A percentile compares a stretch with the other conserved stretches of the same genome.
Evolutionary conservation across 2,113 vertebrate species (phyloP).

Genomic region (Asarcornis scutulata): DNA sequence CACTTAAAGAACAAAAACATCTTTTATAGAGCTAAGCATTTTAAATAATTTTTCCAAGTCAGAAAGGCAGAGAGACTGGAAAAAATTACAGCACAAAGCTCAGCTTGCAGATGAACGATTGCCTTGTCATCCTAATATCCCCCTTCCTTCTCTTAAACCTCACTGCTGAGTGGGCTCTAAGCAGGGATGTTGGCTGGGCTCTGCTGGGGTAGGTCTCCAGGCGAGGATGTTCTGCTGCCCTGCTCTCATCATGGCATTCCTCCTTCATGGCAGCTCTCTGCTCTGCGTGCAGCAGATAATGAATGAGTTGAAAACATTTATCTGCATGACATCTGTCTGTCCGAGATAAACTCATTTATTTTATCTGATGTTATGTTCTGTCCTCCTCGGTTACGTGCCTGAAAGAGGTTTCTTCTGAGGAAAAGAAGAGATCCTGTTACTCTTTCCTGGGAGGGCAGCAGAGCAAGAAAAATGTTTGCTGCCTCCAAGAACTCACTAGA

Average conservation of each 20-base stretch:
- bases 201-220: not conserved
- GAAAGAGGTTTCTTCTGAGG: not conserved
- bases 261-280: not conserved
- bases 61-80: constrained; percentile 50
- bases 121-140: constrained; percentile 49
- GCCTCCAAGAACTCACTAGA: not conserved
- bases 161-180: not conserved
- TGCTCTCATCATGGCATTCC: not conserved
- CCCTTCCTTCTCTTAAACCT: constrained; percentile 16
- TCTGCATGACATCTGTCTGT: not conserved
- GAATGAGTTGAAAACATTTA: not conserved
- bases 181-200: not conserved
- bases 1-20: constrained; percentile 62
- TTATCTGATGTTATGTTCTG: not conserved
- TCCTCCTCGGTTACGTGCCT: not conserved
- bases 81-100: constrained; percentile 52
- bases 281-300: not conserved
- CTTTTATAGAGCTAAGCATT: constrained; percentile 56
- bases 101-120: constrained; percentile 41
- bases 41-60: constrained; percentile 59
- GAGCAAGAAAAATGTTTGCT: not conserved
- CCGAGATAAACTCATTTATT: not conserved
- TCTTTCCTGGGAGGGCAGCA: not conserved
- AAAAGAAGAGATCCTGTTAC: not conserved
- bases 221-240: not conserved